Base-by-base conservation (phyloP, 2,888 invertebrate species). In the Epinotia bilunana region DNA sequence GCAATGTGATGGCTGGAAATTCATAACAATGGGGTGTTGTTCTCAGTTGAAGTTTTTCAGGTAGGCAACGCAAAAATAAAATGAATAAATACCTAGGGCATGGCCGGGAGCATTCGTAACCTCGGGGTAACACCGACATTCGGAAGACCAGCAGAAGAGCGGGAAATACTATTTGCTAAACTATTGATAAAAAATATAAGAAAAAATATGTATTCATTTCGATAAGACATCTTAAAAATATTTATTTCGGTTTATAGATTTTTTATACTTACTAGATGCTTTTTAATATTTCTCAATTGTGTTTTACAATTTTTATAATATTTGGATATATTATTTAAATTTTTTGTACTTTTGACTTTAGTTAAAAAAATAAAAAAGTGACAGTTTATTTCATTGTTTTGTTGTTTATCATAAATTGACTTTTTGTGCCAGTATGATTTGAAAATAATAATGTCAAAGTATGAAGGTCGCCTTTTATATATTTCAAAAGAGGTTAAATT, bases 71-170 rank as follows among this genome's bases (percentile, higher is more conserved):
- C 43, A 69, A 23, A 60, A 46, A 69, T 20, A 58, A 69, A 46
- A 58, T 13, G 43, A 68, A 58, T 39, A 60, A 69, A 43, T 69
- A 69, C 69, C 93, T 85, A 0, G 93, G 83, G 62, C 82, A 80
- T 20, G 88, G 86, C 13, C 84, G 85, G 69, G 78, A 82, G 78
- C 85, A 82, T 79, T 93, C 93, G 64, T 77, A 90, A 0, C 93
- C 93, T 76, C 91, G 86, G 2, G 91, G 90, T 3, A 92, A 74
- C 4, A 89, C 92, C 63, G 91, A 90, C 92, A 74, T 74, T 60
- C 11, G n/a, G n/a, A n/a, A 46, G 7, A 69, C n/a, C 23, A n/a
- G 46, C 43, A 43, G 58, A 43, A 11, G n/a, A 12, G 46, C 46
- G 23, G 58, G 11, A 28, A 60, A 46, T 60, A n/a, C n/a, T 53